Percentiles rank a stretch among this genome's conserved stretches.
These are phyloP conservation scores for Silurus aristotelis DNA, from an alignment of 2,797 vertebrate species.

Conservation along the genomic window DNA sequence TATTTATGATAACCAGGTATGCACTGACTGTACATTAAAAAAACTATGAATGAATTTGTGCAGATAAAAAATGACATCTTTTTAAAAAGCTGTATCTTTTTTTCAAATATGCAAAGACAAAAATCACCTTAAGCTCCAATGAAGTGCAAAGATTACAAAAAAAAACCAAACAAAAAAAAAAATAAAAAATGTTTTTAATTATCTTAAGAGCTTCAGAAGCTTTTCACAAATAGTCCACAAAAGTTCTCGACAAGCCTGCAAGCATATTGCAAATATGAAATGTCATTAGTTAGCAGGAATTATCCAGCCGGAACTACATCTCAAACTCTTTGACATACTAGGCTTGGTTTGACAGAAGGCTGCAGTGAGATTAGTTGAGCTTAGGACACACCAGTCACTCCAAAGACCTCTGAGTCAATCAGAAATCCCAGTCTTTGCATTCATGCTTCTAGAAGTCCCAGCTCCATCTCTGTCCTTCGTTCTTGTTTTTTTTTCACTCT, in stretches of 20 bases:
- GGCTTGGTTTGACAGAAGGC: slow-evolving; percentile 5
- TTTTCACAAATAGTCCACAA: not conserved
- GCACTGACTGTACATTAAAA: not conserved
- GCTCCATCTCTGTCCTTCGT: slow-evolving; percentile 25
- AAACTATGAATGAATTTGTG: not conserved
- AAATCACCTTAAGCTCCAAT: not conserved
- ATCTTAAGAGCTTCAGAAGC: not conserved
- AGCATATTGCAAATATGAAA: slow-evolving; percentile 10
- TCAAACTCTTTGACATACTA: not conserved
- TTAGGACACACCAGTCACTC: not conserved
- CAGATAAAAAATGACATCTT: not conserved
- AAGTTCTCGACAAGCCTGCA: not conserved
- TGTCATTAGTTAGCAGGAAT: not conserved
- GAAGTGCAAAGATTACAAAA: slow-evolving; percentile 25
- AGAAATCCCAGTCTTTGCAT: not conserved
- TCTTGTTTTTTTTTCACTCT: slow-evolving; percentile 31
- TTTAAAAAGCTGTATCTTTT: not conserved
- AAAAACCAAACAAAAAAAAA: not conserved
- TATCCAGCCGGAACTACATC: not conserved
- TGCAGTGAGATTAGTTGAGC: slow-evolving; percentile 1
- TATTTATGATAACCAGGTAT: not conserved
- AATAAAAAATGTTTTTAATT: not conserved
- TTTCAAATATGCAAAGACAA: not conserved
- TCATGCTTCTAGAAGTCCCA: slow-evolving; percentile 23
- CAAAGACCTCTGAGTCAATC: not conserved